phyloP scores from a whole-genome alignment of 2,113 vertebrate species.

The Mormyrus iriodes region DNA sequence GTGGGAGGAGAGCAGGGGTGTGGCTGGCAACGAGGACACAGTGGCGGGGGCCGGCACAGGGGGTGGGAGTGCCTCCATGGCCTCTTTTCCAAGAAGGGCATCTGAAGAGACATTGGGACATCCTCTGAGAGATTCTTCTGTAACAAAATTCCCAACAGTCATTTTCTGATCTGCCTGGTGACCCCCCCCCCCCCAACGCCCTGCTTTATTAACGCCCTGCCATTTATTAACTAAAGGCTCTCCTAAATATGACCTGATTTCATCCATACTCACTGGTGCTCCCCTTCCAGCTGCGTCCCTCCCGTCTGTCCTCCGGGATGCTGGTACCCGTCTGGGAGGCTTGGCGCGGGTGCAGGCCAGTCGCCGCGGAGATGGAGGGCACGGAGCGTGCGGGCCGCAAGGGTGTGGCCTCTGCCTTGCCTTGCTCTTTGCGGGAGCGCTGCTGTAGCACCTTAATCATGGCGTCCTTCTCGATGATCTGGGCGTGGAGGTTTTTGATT shows the following conservation, averaged over 20 bases:
- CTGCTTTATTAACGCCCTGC: background rate
- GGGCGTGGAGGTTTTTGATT: constrained; percentile 82
- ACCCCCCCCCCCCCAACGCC: background rate
- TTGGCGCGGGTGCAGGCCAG: constrained; percentile 61
- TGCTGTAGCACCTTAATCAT: constrained; percentile 84
- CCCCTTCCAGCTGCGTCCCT: constrained; percentile 67
- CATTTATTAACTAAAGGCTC: background rate
- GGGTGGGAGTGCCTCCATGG: constrained; percentile 37
- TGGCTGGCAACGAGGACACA: constrained; percentile 22
- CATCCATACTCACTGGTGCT: constrained; percentile 62
- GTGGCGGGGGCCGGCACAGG: constrained; percentile 35
- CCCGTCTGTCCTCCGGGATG: constrained; percentile 65
- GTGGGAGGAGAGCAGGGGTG: constrained; percentile 47
- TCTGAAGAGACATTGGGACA: constrained; percentile 39
- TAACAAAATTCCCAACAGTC: no score
- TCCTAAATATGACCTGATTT: background rate
- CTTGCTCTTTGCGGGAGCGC: constrained; percentile 67
- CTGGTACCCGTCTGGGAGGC: constrained; percentile 68
- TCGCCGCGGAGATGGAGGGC: constrained; percentile 61
- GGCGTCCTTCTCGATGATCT: constrained; percentile 82
- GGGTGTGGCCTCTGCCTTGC: constrained; percentile 55
- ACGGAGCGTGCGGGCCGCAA: constrained; percentile 68
- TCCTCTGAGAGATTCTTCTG: background rate
- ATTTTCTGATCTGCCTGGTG: no score
- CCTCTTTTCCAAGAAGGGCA: constrained; percentile 62